Percentiles rank a stretch among this genome's conserved stretches.
Evolutionary conservation across 2,113 vertebrate genomes (phyloP).

Genomic region (Xyrauchen texanus): DNA sequence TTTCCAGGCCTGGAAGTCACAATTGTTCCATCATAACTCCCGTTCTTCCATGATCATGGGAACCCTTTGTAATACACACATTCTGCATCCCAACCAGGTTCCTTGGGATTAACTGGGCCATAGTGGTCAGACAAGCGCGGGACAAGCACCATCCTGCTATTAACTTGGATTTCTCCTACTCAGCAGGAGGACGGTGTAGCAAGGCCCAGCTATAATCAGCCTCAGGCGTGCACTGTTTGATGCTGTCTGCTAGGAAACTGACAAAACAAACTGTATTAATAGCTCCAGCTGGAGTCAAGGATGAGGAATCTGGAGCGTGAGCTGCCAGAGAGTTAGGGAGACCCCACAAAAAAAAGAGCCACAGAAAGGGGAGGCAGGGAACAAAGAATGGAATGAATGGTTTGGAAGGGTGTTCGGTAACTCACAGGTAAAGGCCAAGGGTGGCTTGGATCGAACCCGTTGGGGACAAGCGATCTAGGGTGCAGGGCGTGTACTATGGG

Average conservation of each 20-base stretch:
- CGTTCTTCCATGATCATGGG: background rate
- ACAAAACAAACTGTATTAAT: conserved; percentile 86
- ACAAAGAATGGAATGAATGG: conserved; percentile 31
- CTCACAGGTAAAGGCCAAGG: conserved; percentile 54
- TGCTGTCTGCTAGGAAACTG: conserved; percentile 83
- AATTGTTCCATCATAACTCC: too few relatives aligned
- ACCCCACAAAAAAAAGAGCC: conserved; percentile 62
- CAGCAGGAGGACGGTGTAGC: conserved; percentile 75
- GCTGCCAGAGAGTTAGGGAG: conserved; percentile 75
- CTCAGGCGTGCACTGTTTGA: conserved; percentile 77
- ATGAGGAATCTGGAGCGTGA: conserved; percentile 74
- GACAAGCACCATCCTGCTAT: conserved; percentile 60
- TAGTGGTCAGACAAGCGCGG: conserved; percentile 40
- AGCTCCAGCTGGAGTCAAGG: conserved; percentile 72
- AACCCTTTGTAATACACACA: background rate
- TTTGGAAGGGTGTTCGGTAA: conserved; percentile 48
- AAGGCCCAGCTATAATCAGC: conserved; percentile 75
- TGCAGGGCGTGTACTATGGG: too few relatives aligned
- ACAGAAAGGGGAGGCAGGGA: conserved; percentile 11
- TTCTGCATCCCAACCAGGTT: conserved; percentile 37
- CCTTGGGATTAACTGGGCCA: conserved; percentile 47
- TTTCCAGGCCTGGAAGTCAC: too few relatives aligned
- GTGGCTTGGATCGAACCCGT: conserved; percentile 11
- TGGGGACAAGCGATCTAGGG: conserved; percentile 32
- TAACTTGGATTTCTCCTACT: conserved; percentile 77